phyloP scores from a whole-genome alignment of 2,797 vertebrate species.

The Columba guinea region DNA sequence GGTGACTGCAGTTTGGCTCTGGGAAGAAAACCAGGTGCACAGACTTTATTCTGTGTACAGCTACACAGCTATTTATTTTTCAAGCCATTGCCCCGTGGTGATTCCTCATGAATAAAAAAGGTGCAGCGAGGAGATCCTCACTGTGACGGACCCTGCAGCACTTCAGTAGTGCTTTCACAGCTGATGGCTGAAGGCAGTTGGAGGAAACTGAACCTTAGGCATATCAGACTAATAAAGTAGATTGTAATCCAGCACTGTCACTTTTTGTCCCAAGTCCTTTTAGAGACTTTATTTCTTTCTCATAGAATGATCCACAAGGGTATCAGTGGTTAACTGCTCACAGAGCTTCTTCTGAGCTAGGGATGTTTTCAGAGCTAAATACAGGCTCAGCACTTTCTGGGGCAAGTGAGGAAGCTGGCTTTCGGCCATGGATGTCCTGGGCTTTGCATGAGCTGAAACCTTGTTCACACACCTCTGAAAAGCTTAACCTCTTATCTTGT shows the following conservation, averaged over 20 bases:
- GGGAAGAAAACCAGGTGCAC: not conserved
- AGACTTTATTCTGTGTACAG: not conserved
- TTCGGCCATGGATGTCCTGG: not conserved
- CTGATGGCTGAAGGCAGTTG: not conserved
- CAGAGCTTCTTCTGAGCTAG: not conserved
- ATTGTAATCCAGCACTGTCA: not conserved
- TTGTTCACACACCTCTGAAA: not conserved
- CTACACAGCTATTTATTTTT: not conserved
- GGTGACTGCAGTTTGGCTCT: not conserved
- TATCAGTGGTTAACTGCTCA: not conserved
- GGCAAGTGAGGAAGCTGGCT: not conserved
- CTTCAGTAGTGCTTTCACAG: not conserved
- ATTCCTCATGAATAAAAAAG: not conserved
- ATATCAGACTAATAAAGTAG: not conserved
- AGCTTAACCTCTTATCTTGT: not conserved
- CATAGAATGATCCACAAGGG: not conserved
- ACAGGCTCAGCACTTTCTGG: not conserved
- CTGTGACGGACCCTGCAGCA: not conserved
- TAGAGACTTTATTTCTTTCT: not conserved
- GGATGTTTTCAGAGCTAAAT: not conserved
- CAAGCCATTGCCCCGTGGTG: not conserved
- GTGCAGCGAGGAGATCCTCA: not conserved
- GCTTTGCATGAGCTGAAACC: not conserved
- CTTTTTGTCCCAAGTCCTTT: not conserved
- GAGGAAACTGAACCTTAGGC: not conserved